Conservation (phyloP, 1,140 invertebrate species). For the Gryllus bimaculatus region DNA sequence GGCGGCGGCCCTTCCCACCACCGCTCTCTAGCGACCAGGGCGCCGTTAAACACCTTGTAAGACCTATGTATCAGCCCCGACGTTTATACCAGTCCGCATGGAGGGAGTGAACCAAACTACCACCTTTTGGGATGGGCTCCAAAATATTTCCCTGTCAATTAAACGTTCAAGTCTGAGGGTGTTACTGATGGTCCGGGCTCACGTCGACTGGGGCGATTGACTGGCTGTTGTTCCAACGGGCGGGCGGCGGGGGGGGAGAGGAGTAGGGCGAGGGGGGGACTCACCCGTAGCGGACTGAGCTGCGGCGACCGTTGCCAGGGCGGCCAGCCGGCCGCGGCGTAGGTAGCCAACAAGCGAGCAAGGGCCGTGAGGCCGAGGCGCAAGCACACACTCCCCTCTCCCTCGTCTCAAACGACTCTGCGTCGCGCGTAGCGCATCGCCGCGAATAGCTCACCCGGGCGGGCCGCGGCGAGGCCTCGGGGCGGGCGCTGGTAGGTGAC, state of each 20-base stretch:
- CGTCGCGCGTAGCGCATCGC: neutral
- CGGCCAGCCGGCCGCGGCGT: slow-evolving; percentile 23
- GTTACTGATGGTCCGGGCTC: slow-evolving; percentile 22
- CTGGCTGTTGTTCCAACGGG: slow-evolving; percentile 24
- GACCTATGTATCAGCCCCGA: too few relatives aligned
- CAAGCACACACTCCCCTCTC: too few relatives aligned
- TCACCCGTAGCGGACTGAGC: neutral
- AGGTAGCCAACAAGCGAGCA: slow-evolving; percentile 20
- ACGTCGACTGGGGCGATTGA: slow-evolving; percentile 31
- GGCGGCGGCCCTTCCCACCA: too few relatives aligned
- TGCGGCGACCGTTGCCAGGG: slow-evolving; percentile 30
- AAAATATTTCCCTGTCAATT: too few relatives aligned
- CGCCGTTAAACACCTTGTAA: too few relatives aligned
- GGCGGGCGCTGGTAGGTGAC: slow-evolving; percentile 35
- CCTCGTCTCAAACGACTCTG: slow-evolving; percentile 21
- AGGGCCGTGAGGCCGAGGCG: slow-evolving; percentile 1
- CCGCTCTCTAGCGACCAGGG: too few relatives aligned
- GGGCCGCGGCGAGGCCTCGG: slow-evolving; percentile 26
- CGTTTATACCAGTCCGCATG: too few relatives aligned
- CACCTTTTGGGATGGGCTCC: too few relatives aligned
- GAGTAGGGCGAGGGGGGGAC: neutral
- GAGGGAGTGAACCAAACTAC: too few relatives aligned
- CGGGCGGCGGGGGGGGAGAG: slow-evolving; percentile 6
- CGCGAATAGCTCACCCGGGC: slow-evolving; percentile 2
- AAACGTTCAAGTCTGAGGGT: too few relatives aligned